Evolutionary conservation across 2,888 invertebrate species (phyloP).

Genomic region (Drosophila leonis): DNA sequence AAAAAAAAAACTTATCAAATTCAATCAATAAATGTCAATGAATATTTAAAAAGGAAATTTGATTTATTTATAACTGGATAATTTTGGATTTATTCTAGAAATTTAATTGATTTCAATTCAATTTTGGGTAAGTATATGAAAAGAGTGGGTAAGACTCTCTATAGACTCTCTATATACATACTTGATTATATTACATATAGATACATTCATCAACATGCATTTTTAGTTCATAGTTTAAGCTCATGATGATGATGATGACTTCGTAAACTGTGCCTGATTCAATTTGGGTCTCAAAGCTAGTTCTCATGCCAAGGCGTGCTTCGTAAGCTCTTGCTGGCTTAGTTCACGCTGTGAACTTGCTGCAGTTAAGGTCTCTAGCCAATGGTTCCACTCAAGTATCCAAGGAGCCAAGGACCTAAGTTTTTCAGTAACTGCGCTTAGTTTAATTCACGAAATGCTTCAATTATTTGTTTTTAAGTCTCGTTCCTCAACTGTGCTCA

Average conservation of each 20-base stretch:
- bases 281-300: background rate
- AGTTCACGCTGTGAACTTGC: background rate
- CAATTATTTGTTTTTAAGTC: too few relatives aligned
- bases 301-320: background rate
- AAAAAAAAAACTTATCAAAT: constrained; percentile 73
- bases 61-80: background rate
- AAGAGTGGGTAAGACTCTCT: background rate
- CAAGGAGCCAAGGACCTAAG: too few relatives aligned
- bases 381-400: too few relatives aligned
- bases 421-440: too few relatives aligned
- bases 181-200: background rate
- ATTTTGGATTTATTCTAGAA: background rate
- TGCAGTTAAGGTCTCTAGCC: too few relatives aligned
- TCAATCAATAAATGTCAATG: constrained; percentile 83
- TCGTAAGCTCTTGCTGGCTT: background rate
- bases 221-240: background rate
- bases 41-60: constrained; percentile 62
- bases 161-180: too few relatives aligned
- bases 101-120: background rate
- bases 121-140: background rate
- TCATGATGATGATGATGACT: too few relatives aligned
- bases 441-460: too few relatives aligned
- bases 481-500: too few relatives aligned
- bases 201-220: background rate
- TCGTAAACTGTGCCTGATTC: background rate